Evolutionary conservation across 1,140 invertebrate species (phyloP).

Genomic region (Camponotus vicinus): DNA sequence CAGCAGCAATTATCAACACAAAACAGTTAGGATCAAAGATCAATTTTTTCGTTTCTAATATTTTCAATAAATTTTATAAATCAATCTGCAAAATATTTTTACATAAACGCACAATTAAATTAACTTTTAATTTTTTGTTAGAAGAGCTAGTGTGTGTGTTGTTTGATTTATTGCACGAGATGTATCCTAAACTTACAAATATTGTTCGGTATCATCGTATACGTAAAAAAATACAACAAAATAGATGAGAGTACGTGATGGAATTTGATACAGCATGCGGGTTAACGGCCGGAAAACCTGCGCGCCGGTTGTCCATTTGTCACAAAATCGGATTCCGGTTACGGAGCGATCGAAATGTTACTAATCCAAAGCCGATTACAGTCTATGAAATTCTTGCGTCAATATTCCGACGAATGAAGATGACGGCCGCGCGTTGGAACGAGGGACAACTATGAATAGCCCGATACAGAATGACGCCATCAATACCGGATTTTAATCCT

Average conservation of each 20-base stretch:
- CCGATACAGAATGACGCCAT: constrained; percentile 39
- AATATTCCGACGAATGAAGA: constrained; percentile 58
- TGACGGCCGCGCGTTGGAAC: constrained; percentile 28
- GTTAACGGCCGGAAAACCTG: constrained; percentile 51
- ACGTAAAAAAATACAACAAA: background rate
- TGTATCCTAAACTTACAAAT: background rate
- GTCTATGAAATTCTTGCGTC: constrained; percentile 63
- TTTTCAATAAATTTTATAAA: background rate
- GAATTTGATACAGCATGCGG: constrained; percentile 13
- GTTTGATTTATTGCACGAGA: background rate
- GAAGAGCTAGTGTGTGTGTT: background rate
- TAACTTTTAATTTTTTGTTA: background rate
- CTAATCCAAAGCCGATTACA: constrained; percentile 60
- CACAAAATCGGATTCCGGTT: constrained; percentile 54
- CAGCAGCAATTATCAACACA: background rate
- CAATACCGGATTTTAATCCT: constrained; percentile 38
- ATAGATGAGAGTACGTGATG: background rate
- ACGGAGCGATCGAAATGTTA: constrained; percentile 57
- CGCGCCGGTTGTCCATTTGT: constrained; percentile 42
- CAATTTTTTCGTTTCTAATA: background rate
- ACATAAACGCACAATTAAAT: background rate
- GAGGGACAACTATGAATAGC: constrained; percentile 41
- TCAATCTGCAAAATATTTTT: background rate
- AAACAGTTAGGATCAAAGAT: background rate
- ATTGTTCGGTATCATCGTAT: background rate